phyloP scores from a whole-genome alignment of 2,113 vertebrate genomes.

The Cyanistes caeruleus region DNA sequence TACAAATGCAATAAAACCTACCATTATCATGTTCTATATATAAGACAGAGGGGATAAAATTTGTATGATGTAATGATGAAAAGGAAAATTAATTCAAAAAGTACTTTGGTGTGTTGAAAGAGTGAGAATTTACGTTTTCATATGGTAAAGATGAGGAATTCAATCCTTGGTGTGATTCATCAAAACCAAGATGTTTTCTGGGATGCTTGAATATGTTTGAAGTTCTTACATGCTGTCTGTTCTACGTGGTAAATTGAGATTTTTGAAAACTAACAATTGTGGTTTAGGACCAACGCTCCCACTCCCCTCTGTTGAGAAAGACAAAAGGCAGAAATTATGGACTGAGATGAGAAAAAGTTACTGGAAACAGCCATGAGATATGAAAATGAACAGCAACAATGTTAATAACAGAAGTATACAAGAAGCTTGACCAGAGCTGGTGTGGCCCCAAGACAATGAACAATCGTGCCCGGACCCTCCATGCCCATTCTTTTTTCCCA shows the following conservation, averaged over 20 bases:
- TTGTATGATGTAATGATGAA: neutral
- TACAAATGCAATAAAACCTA: neutral
- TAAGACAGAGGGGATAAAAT: neutral
- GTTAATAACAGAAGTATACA: neutral
- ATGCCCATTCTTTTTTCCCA: rapidly evolving
- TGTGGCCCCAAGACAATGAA: too few relatives aligned
- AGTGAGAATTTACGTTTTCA: neutral
- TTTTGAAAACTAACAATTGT: neutral
- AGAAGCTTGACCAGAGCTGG: rapidly evolving
- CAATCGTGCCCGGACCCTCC: too few relatives aligned
- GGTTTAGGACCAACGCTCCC: neutral
- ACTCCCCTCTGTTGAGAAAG: neutral
- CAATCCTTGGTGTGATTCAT: neutral
- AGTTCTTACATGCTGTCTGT: neutral
- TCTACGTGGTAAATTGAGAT: neutral
- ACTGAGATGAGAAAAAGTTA: neutral
- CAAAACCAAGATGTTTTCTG: neutral
- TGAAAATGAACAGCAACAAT: neutral
- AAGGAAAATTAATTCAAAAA: neutral
- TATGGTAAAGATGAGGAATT: neutral
- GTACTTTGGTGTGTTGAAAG: neutral
- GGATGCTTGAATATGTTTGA: neutral
- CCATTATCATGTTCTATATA: neutral
- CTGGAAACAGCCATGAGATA: neutral
- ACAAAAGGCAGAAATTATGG: neutral